A percentile compares a stretch with the other conserved stretches of the same genome.
Conservation (phyloP, 2,113 vertebrate genomes). For the Parus major region DNA sequence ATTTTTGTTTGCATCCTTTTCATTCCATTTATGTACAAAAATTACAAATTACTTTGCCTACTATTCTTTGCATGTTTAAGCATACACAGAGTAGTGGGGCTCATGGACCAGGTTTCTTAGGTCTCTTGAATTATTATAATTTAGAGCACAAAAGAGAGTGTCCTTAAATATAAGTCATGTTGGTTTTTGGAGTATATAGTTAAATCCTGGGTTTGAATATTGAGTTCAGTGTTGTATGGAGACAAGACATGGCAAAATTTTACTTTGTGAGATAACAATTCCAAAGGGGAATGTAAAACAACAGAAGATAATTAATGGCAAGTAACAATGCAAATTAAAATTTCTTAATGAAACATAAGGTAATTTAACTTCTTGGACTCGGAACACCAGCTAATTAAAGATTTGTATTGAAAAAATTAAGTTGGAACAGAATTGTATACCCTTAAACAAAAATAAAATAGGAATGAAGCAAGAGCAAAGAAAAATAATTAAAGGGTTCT, state of each 20-base stretch:
- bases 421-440: not conserved
- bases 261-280: not conserved
- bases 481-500: not conserved
- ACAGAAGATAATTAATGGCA: not conserved
- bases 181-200: not conserved
- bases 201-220: not conserved
- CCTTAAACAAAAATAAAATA: not conserved
- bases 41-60: not conserved
- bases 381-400: not conserved
- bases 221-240: not conserved
- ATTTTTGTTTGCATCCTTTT: not conserved
- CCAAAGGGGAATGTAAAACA: not conserved
- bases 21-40: not conserved
- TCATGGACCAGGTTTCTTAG: not conserved
- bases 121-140: not conserved
- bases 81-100: not conserved
- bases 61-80: not conserved
- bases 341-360: not conserved
- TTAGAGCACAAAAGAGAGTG: not conserved
- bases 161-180: not conserved
- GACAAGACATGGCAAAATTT: not conserved
- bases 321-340: not conserved
- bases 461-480: not conserved
- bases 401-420: not conserved
- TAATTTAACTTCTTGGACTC: not conserved